Conservation (phyloP, 2,797 vertebrate species). For the Esox masquinongy region DNA sequence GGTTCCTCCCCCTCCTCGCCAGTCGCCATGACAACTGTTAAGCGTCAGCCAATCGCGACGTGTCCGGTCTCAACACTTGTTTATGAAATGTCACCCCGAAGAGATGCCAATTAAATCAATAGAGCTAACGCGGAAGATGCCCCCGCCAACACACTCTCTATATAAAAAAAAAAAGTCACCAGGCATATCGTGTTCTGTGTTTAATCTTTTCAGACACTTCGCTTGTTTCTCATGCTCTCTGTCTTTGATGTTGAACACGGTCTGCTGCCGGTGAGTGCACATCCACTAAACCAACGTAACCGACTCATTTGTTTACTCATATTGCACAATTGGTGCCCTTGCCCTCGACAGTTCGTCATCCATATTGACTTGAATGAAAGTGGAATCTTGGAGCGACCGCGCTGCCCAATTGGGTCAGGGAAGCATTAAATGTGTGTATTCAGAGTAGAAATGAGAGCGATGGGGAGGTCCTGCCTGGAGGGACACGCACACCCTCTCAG, state of each 20-base stretch:
- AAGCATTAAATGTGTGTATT: slow-evolving; percentile 1
- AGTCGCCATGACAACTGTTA: slow-evolving; percentile 59
- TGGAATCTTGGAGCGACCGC: neutral
- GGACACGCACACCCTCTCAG: neutral
- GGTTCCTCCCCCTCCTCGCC: slow-evolving; percentile 9
- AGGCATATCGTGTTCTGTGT: neutral
- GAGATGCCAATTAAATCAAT: slow-evolving; percentile 49
- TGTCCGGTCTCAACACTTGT: slow-evolving; percentile 30
- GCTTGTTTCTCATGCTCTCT: no score
- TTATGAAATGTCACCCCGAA: slow-evolving; percentile 60
- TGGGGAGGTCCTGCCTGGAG: neutral
- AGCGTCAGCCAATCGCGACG: slow-evolving; percentile 30
- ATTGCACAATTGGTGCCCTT: no score
- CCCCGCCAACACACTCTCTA: neutral
- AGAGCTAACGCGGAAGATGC: slow-evolving; percentile 21
- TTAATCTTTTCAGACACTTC: neutral
- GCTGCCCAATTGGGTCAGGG: slow-evolving; percentile 6
- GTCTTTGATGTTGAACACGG: no score
- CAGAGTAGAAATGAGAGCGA: neutral
- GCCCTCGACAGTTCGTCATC: no score
- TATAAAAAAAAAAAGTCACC: neutral
- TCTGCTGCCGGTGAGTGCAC: neutral
- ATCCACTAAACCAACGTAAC: no score
- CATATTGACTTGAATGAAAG: no score
- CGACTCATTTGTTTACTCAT: no score